Evolutionary conservation across 2,113 vertebrate genomes (phyloP).

Genomic region (Lagopus leucura): DNA sequence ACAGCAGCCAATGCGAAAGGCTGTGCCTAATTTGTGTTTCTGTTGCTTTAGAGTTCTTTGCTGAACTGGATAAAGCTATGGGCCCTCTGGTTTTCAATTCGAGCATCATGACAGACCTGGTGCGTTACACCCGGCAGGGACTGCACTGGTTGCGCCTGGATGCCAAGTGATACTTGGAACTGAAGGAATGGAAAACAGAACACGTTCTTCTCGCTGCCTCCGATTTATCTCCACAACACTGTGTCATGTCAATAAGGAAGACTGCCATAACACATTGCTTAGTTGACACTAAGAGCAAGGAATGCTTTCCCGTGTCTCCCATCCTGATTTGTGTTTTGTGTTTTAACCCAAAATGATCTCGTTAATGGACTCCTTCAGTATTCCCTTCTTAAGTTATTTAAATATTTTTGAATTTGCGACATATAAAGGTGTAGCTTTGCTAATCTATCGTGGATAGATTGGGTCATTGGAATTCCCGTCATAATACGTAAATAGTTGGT

Average conservation of each 20-base stretch:
- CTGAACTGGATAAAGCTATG: conserved; percentile 98
- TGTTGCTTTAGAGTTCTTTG: conserved; percentile 90
- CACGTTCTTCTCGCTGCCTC: conserved; percentile 80
- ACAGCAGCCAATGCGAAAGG: not conserved
- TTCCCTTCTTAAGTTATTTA: conserved; percentile 79
- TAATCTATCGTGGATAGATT: conserved; percentile 67
- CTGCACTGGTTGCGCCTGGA: conserved; percentile 97
- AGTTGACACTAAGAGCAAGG: conserved; percentile 81
- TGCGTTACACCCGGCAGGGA: conserved; percentile 96
- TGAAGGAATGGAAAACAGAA: conserved; percentile 71
- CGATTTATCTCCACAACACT: conserved; percentile 86
- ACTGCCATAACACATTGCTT: conserved; percentile 83
- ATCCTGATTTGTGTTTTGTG: conserved; percentile 63
- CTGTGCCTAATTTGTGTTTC: conserved; percentile 27
- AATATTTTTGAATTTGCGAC: conserved; percentile 76
- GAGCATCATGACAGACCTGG: conserved; percentile 98
- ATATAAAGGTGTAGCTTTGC: conserved; percentile 63
- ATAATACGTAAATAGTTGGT: conserved; percentile 70
- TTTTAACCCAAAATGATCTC: conserved; percentile 63
- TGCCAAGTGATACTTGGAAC: conserved; percentile 85
- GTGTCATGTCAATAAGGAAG: conserved; percentile 90
- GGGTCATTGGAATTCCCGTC: conserved; percentile 75
- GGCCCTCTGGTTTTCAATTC: conserved; percentile 95
- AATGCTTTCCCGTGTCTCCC: conserved; percentile 74
- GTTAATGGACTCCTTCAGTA: conserved; percentile 67